phyloP scores from a whole-genome alignment of 2,113 vertebrate species.

The Macquaria ambigua region DNA sequence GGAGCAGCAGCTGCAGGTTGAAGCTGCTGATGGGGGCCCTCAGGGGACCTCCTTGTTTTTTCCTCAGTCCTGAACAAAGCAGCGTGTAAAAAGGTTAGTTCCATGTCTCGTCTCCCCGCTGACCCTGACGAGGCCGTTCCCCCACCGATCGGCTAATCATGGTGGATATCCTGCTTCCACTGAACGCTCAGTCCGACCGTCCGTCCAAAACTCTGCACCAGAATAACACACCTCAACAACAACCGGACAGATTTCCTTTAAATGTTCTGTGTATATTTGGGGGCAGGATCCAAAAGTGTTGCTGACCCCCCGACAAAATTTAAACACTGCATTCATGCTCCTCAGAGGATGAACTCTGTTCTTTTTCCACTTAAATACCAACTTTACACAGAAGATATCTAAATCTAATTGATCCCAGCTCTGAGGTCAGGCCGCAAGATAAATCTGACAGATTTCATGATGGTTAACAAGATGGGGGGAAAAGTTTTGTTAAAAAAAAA shows the following conservation, averaged over 20 bases:
- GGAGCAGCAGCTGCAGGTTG: not conserved
- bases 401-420: not conserved
- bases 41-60: slow-evolving; percentile 46
- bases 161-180: slow-evolving; percentile 36
- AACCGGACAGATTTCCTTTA: not conserved
- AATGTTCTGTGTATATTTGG: not conserved
- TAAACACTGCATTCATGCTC: no score
- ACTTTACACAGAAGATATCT: not conserved
- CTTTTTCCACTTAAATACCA: not conserved
- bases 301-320: not conserved
- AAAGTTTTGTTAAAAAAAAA: no score
- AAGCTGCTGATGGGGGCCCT: not conserved
- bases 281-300: not conserved
- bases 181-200: not conserved
- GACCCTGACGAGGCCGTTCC: not conserved
- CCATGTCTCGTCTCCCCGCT: not conserved
- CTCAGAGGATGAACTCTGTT: not conserved
- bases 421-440: not conserved
- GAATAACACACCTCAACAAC: not conserved
- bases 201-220: not conserved
- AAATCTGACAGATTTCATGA: no score
- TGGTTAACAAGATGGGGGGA: no score
- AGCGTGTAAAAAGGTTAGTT: not conserved
- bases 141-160: not conserved
- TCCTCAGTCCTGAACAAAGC: slow-evolving; percentile 43